Evolutionary conservation across 2,797 vertebrate species (phyloP).

Genomic region (Pelobates cultripes): DNA sequence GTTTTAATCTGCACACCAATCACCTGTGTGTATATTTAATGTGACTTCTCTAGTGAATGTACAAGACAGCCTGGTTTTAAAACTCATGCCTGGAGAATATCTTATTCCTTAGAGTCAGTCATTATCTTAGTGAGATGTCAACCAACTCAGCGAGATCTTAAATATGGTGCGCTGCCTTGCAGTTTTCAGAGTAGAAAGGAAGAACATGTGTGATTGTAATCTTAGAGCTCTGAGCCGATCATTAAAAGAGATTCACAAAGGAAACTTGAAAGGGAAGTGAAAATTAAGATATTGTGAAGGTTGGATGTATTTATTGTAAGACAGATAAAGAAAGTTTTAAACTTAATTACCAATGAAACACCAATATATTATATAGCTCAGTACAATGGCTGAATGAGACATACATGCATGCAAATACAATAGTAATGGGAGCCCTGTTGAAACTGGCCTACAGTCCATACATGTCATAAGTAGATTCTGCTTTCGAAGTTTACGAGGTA

Average conservation of each 20-base stretch:
- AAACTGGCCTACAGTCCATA: no score
- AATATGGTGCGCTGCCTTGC: slow-evolving; percentile 1
- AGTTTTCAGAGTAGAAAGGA: not conserved
- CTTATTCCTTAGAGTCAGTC: not conserved
- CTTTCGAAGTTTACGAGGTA: no score
- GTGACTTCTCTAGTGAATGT: not conserved
- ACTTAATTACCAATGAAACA: no score
- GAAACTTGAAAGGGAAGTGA: slow-evolving; percentile 37
- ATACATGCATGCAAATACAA: no score
- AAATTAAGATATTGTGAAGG: slow-evolving; percentile 32
- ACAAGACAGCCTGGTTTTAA: not conserved
- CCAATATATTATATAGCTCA: no score
- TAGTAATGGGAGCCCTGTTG: no score
- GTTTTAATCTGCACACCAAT: not conserved
- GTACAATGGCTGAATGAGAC: no score
- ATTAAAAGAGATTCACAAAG: slow-evolving; percentile 24
- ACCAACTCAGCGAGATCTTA: slow-evolving; percentile 11
- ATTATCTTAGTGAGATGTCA: slow-evolving; percentile 7
- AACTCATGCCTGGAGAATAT: slow-evolving; percentile 18
- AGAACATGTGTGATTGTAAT: slow-evolving; percentile 33
- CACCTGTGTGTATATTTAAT: not conserved
- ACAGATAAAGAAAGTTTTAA: not conserved
- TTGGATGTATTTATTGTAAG: not conserved
- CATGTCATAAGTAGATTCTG: no score
- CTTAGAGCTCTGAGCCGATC: slow-evolving; percentile 23